Evolutionary conservation across 2,888 invertebrate species (phyloP).

Genomic region (Eristalis arbustorum): DNA sequence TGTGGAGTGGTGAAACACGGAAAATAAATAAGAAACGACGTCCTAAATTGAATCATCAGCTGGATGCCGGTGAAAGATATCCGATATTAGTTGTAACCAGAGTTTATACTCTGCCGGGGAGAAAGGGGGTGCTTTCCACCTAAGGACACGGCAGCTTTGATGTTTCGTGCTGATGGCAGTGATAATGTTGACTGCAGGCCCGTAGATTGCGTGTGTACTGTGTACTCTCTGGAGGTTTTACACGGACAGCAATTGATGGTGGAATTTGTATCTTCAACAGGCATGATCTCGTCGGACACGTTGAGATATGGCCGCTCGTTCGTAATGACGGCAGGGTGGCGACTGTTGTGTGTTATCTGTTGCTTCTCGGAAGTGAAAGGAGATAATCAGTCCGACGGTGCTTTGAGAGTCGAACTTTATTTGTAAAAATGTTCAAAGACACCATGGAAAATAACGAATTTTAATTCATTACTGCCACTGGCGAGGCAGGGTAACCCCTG

Average conservation of each 20-base stretch:
- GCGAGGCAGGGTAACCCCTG: too few relatives aligned
- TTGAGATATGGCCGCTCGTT: neutral
- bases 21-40: constrained; percentile 56
- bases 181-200: constrained; percentile 36
- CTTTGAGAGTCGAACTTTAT: too few relatives aligned
- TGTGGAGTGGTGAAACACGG: constrained; percentile 12
- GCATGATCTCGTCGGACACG: neutral
- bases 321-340: neutral
- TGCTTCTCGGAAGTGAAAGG: neutral
- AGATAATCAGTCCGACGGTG: too few relatives aligned
- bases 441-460: too few relatives aligned
- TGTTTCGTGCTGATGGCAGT: constrained; percentile 26
- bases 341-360: neutral
- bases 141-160: neutral
- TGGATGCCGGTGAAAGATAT: constrained; percentile 40
- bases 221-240: constrained; percentile 19
- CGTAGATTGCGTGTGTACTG: constrained; percentile 25
- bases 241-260: constrained; percentile 13
- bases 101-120: neutral
- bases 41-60: constrained; percentile 60
- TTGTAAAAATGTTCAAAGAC: too few relatives aligned
- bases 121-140: neutral
- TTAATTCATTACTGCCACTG: too few relatives aligned
- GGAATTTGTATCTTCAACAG: neutral
- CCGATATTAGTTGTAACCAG: constrained; percentile 7